These are phyloP conservation scores for Orgyia antiqua DNA, from an alignment of 2,888 invertebrate genomes.

Conservation along the genomic window DNA sequence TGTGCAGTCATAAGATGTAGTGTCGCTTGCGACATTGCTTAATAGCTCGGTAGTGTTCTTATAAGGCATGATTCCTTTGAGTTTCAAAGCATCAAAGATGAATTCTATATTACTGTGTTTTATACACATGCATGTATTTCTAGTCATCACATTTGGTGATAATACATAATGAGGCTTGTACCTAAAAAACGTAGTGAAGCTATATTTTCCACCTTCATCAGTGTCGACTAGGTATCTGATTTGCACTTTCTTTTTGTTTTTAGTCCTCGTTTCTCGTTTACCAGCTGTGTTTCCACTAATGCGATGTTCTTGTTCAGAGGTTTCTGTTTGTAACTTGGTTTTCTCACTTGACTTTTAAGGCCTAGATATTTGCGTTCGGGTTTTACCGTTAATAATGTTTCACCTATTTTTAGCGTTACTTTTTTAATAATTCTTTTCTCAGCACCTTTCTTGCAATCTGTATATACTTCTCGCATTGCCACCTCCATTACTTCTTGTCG, in stretches of 20 bases:
- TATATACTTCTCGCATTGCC: conserved; percentile 1
- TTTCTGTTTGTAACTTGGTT: neutral
- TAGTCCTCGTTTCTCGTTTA: conserved; percentile 7
- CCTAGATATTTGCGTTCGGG: neutral
- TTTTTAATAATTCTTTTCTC: neutral
- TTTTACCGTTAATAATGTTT: neutral
- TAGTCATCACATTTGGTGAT: conserved; percentile 2
- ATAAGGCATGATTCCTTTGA: conserved; percentile 7
- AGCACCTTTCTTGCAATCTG: neutral
- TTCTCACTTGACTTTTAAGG: neutral
- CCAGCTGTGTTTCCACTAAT: conserved; percentile 8
- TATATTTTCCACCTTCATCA: conserved; percentile 5
- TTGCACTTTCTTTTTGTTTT: conserved; percentile 6
- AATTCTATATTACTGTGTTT: conserved; percentile 11
- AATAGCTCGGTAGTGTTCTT: conserved; percentile 9
- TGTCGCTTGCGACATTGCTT: conserved; percentile 8
- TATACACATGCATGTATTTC: conserved; percentile 13
- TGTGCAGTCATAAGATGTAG: conserved; percentile 10
- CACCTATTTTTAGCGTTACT: neutral
- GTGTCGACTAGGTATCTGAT: conserved; percentile 8
- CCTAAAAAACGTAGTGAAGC: conserved; percentile 8
- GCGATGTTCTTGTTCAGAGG: neutral
- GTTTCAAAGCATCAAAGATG: conserved; percentile 9
- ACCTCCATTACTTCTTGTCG: conserved; percentile 4
- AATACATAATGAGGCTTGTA: conserved; percentile 10